Evolutionary conservation across 30 jellyfish, hydroid and myxozoan genomes (phyloP), one percentile per base, ranked within the genome.

Genomic region (Aurelia coerulea): DNA sequence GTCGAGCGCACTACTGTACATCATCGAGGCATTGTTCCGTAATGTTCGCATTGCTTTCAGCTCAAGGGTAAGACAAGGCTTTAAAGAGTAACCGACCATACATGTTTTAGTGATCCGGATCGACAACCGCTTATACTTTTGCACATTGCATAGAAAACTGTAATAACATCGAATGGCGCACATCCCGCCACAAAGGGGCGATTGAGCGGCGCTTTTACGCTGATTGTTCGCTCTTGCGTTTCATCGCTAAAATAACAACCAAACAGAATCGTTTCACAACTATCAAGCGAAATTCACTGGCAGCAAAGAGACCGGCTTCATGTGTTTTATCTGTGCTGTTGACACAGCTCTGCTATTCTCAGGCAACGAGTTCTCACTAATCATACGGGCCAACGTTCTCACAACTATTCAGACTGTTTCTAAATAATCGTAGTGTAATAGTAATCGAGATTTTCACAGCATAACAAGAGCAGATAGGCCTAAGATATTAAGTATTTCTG

Each of bases 191-290:
- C 85, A 84, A 84, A 59, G 82, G 93, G 65, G 53, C 66, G 87
- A 74, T 74, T 67, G 69, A 58, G 87, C 93, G 93, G 93, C 56
- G 84, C 88, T 68, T 84, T 84, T 84, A 75, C 63, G 35, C 76
- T 74, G 93, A 84, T 84, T 84, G 87, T 73, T 68, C 80, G 82
- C 88, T 59, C 79, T 84, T 84, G 93, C 93, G 85, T 84, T 84
- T 84, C 93, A 86, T 84, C 83, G 93, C 93, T 74, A 84, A 84
- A 84, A 84, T 84, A 84, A 84, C 93, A 84, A 42, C 88, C 93
- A 73, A 84, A 84, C 76, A 84, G 79, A 84, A 84, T 73, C 88
- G 31, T 49, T 84, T 84, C 93, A 84, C 93, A 84, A 84, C 93
- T 84, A 73, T 84, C 76, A 63, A 81, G 83, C 72, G 93, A 84